Conservation (phyloP, 2,113 vertebrate genomes). For the Urocolius indicus region DNA sequence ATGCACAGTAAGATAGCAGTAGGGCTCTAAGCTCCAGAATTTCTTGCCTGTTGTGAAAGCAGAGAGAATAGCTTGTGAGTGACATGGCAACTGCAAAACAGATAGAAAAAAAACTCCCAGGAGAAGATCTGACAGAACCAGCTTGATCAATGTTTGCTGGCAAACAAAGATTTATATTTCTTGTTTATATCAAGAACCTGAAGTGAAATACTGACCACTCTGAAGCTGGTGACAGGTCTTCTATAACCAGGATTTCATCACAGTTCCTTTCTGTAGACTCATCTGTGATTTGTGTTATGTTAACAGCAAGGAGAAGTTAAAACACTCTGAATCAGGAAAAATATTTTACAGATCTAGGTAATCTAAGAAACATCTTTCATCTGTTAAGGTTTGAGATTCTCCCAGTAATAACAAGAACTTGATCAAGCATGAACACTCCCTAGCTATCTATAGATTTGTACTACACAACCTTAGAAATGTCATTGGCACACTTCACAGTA, state of each 20-base stretch:
- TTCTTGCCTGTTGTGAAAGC: not conserved
- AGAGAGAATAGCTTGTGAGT: not conserved
- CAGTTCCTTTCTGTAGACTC: not conserved
- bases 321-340: slow-evolving; percentile 54
- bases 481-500: slow-evolving; percentile 72
- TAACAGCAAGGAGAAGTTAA: slow-evolving; percentile 35
- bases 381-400: slow-evolving; percentile 60
- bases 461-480: slow-evolving; percentile 73
- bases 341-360: slow-evolving; percentile 53
- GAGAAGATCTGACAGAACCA: not conserved
- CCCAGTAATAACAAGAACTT: slow-evolving; percentile 68
- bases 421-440: slow-evolving; percentile 73
- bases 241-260: slow-evolving; percentile 31
- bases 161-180: not conserved
- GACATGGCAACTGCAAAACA: not conserved
- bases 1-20: not conserved
- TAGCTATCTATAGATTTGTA: slow-evolving; percentile 75
- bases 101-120: not conserved
- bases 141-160: slow-evolving; percentile 29
- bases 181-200: slow-evolving; percentile 32
- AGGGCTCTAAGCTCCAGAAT: not conserved
- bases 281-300: slow-evolving; percentile 33
- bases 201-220: slow-evolving; percentile 40
- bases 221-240: slow-evolving; percentile 34
- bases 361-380: slow-evolving; percentile 61